phyloP scores from a whole-genome alignment of 2,113 vertebrate genomes.

The Hydrochoerus hydrochaeris region DNA sequence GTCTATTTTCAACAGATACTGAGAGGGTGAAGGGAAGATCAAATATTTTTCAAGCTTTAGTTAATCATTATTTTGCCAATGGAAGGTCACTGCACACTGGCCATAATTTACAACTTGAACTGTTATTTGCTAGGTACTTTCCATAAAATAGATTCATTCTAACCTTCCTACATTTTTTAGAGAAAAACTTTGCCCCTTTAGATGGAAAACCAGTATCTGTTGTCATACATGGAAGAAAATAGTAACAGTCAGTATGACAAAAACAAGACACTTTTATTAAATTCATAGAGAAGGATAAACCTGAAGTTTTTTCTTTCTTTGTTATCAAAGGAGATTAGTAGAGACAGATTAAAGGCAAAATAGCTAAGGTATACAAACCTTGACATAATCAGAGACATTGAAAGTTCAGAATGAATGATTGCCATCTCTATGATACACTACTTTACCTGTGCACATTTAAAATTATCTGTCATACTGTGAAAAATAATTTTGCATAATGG shows the following conservation, averaged over 20 bases:
- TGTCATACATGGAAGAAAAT: background rate
- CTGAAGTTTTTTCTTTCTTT: background rate
- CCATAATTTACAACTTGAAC: background rate
- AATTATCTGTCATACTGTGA: background rate
- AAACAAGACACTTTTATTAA: background rate
- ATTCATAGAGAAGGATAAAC: background rate
- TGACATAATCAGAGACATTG: background rate
- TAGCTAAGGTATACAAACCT: background rate
- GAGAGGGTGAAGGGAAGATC: background rate
- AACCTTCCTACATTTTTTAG: background rate
- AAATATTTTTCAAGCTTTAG: background rate
- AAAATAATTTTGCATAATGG: background rate
- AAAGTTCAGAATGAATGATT: background rate
- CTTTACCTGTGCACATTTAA: background rate
- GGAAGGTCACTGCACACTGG: background rate
- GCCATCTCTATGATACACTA: background rate
- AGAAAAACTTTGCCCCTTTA: slow-evolving; percentile 7
- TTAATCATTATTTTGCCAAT: background rate
- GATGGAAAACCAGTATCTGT: background rate
- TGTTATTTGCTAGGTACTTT: slow-evolving; percentile 9
- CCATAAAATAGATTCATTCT: background rate
- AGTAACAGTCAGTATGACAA: background rate
- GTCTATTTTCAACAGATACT: background rate
- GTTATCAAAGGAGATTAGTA: background rate
- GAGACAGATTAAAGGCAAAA: background rate